Evolutionary conservation across 2,888 invertebrate genomes (phyloP), one percentile per base, ranked within the genome.

Genomic region (Pseudolycoriella hygida): DNA sequence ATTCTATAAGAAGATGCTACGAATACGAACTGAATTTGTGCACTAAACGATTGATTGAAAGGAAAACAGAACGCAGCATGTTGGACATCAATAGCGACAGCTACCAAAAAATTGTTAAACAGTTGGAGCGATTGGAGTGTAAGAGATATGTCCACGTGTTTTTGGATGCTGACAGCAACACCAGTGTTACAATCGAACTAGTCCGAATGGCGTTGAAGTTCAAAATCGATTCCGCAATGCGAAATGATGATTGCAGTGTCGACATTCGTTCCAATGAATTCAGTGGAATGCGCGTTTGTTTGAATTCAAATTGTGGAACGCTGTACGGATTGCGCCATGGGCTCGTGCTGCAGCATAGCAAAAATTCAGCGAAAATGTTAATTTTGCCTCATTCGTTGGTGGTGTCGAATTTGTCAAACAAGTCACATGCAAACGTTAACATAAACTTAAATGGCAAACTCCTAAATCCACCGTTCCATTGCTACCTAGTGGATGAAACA

Each of bases 141-240:
- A 3, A 10, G 11, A 19, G 19, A 20, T 38, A 43, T 20, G 34
- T 43, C 14, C 37, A 43, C 11, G 38, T 43, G n/a, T n/a, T n/a
- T n/a, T n/a, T n/a, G n/a, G n/a, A n/a, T n/a, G n/a, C n/a, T n/a
- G n/a, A n/a, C n/a, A n/a, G n/a, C n/a, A n/a, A n/a, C n/a, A n/a
- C n/a, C n/a, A n/a, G n/a, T n/a, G 43, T 32, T 2, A 34, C 11
- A 18, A 32, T 14, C 19, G 43, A 43, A 18, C 17, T 43, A 10
- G 5, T 34, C 17, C 32, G 43, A 32, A 43, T 43, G 43, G 12
- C 15, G n/a, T n/a, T 43, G 12, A 32, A 43, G 19, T 43, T 43
- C 19, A 19, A 17, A 2, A 14, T 34, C 32, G 3, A 31, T 20
- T 10, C 11, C 15, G 2, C 18, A n/a, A 25, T 25, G 25, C 5